Evolutionary conservation across 2,888 invertebrate species (phyloP).

Genomic region (Chloroclysta siterata): DNA sequence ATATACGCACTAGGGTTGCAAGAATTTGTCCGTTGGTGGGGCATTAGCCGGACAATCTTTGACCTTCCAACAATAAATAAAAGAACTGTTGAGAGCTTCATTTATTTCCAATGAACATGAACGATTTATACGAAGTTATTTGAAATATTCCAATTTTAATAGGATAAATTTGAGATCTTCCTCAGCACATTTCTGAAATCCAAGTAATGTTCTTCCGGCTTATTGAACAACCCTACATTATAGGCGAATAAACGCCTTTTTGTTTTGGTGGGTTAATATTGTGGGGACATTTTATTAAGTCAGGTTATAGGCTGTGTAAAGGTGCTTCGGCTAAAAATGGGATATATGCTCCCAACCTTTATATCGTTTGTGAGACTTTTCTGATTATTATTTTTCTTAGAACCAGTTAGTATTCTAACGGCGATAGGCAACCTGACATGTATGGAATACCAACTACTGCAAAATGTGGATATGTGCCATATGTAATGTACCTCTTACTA

Average conservation of each 20-base stretch:
- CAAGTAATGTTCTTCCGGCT: neutral
- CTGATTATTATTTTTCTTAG: conserved; percentile 12
- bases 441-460: too few relatives aligned
- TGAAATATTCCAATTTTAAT: too few relatives aligned
- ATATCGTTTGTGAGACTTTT: conserved; percentile 27
- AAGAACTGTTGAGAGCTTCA: neutral
- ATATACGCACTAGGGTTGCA: conserved; percentile 34
- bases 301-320: conserved; percentile 41
- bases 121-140: too few relatives aligned
- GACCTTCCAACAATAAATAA: neutral
- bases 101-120: too few relatives aligned
- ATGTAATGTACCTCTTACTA: too few relatives aligned
- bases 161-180: too few relatives aligned
- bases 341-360: conserved; percentile 31
- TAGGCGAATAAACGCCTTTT: conserved; percentile 43
- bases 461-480: too few relatives aligned
- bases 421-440: too few relatives aligned
- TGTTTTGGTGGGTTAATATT: conserved; percentile 38
- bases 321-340: conserved; percentile 40
- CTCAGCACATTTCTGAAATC: too few relatives aligned
- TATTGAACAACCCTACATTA: conserved; percentile 27
- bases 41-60: conserved; percentile 3
- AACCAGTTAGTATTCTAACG: too few relatives aligned
- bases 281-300: conserved; percentile 44
- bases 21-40: conserved; percentile 1